A percentile compares a stretch with the other conserved stretches of the same genome.
Evolutionary conservation across 2,113 vertebrate genomes (phyloP).

Genomic region (Bungarus multicinctus): DNA sequence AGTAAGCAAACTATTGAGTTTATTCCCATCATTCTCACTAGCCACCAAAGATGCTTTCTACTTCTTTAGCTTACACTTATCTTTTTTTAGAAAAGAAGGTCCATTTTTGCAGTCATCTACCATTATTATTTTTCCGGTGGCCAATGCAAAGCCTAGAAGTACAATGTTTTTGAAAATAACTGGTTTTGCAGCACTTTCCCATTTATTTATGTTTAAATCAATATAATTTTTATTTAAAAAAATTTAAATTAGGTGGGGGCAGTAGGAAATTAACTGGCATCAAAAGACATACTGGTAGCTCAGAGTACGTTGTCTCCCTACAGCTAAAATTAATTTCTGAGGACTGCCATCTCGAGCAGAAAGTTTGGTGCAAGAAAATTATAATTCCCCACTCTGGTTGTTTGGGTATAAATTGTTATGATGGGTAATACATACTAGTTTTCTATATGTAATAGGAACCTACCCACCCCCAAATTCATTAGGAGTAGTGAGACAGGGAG

Average conservation of each 20-base stretch:
- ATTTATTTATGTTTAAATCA: neutral
- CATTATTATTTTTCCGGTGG: neutral
- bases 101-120: neutral
- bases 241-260: neutral
- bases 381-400: neutral
- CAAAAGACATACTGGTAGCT: neutral
- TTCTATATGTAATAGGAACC: neutral
- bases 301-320: neutral
- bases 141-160: neutral
- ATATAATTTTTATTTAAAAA: neutral
- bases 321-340: neutral
- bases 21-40: neutral
- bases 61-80: neutral
- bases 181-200: neutral
- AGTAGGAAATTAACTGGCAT: neutral
- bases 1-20: neutral
- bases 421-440: neutral
- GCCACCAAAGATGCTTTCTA: neutral
- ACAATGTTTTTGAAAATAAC: neutral
- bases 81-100: neutral
- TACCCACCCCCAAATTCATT: neutral
- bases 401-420: neutral
- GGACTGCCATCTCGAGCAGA: neutral
- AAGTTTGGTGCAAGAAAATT: neutral
- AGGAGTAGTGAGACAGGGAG: neutral